Percentiles rank a stretch among this genome's conserved stretches.
Conservation (phyloP, 2,888 invertebrate genomes). For the Lottia gigantea region DNA sequence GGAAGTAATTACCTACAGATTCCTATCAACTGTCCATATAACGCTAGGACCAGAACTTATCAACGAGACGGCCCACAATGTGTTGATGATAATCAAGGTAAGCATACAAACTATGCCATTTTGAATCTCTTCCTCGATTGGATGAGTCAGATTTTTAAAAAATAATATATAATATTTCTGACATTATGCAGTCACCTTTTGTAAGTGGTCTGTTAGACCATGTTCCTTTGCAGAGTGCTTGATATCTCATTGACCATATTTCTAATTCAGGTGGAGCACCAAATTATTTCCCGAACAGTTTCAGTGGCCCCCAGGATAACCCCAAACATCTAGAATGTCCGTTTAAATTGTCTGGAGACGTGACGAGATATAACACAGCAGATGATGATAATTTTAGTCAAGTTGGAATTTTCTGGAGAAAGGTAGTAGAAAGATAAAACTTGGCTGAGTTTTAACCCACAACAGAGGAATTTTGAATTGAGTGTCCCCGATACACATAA, state of each 20-base stretch:
- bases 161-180: too few relatives aligned
- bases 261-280: slow-evolving; percentile 76
- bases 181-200: too few relatives aligned
- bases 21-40: slow-evolving; percentile 94
- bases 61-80: slow-evolving; percentile 90
- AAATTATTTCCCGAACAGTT: slow-evolving; percentile 97
- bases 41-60: slow-evolving; percentile 75
- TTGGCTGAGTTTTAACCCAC: too few relatives aligned
- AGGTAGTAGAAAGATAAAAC: slow-evolving; percentile 70
- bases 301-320: slow-evolving; percentile 80
- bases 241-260: background rate
- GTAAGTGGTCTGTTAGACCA: slow-evolving; percentile 54
- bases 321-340: slow-evolving; percentile 76
- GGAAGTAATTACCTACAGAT: slow-evolving; percentile 90
- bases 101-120: too few relatives aligned
- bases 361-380: slow-evolving; percentile 80
- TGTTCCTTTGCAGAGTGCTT: background rate
- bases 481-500: too few relatives aligned
- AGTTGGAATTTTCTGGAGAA: slow-evolving; percentile 82
- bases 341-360: slow-evolving; percentile 76
- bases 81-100: slow-evolving; percentile 80
- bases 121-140: too few relatives aligned
- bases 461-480: too few relatives aligned
- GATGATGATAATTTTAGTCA: slow-evolving; percentile 94
- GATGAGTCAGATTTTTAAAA: too few relatives aligned